Evolutionary conservation across 2,113 vertebrate species (phyloP).

Genomic region (Ciconia boyciana): DNA sequence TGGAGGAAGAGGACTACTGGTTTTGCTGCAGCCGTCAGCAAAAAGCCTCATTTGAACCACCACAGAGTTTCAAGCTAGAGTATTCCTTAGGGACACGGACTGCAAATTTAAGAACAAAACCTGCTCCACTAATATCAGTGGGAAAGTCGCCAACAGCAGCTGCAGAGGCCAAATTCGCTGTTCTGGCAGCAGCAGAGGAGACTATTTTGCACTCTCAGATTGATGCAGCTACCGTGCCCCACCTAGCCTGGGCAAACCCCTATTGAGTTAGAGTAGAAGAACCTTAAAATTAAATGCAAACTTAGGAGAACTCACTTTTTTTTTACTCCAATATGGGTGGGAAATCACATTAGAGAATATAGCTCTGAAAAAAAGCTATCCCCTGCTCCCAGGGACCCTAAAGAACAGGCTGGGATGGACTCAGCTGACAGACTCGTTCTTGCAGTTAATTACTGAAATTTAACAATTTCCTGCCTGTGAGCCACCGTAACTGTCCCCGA

Average conservation of each 20-base stretch:
- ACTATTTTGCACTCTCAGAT: not conserved
- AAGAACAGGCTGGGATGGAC: not conserved
- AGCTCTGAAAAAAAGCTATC: not conserved
- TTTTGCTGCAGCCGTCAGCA: not conserved
- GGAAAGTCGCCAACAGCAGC: not conserved
- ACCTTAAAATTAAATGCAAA: not conserved
- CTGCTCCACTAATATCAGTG: not conserved
- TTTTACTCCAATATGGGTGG: not conserved
- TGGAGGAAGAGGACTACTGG: not conserved
- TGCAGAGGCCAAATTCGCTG: not conserved
- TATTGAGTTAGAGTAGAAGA: not conserved
- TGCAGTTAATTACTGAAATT: not conserved
- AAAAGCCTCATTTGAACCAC: not conserved
- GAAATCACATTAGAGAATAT: not conserved
- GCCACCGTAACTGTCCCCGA: not conserved
- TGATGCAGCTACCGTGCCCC: not conserved
- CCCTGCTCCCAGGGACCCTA: not conserved
- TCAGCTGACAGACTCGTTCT: not conserved
- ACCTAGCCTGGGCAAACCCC: not conserved
- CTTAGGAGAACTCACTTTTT: not conserved
- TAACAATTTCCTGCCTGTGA: not conserved
- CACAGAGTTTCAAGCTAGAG: not conserved
- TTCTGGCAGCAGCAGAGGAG: not conserved
- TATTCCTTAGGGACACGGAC: not conserved
- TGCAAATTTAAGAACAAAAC: constrained; percentile 21